phyloP scores from a whole-genome alignment of 1,140 invertebrate species.

The Halotydeus destructor region DNA sequence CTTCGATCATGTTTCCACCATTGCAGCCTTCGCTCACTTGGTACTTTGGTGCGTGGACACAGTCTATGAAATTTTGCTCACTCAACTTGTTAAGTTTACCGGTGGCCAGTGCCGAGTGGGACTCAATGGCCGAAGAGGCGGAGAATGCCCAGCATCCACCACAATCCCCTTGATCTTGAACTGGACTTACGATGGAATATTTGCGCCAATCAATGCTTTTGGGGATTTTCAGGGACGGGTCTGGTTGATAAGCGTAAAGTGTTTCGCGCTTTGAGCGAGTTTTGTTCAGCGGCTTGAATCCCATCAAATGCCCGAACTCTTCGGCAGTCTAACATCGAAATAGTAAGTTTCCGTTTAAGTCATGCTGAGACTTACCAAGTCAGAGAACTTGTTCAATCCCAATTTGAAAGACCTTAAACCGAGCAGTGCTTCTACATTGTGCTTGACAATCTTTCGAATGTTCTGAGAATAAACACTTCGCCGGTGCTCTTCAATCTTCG shows the following conservation, averaged over 20 bases:
- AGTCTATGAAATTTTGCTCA: constrained; percentile 93
- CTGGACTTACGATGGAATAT: constrained; percentile 35
- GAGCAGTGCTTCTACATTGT: background rate
- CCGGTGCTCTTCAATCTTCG: too few relatives aligned
- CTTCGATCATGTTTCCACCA: constrained; percentile 82
- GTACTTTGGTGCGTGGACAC: constrained; percentile 50
- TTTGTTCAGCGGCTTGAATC: too few relatives aligned
- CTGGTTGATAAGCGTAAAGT: too few relatives aligned
- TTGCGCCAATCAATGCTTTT: constrained; percentile 59
- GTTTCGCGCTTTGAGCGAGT: too few relatives aligned
- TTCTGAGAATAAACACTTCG: background rate
- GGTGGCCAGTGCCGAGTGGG: constrained; percentile 28
- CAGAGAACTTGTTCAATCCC: constrained; percentile 1
- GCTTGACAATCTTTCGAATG: background rate
- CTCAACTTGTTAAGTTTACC: constrained; percentile 69
- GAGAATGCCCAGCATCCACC: constrained; percentile 24
- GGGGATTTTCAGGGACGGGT: too few relatives aligned
- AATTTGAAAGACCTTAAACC: background rate
- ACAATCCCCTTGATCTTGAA: constrained; percentile 27
- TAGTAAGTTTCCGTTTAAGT: too few relatives aligned
- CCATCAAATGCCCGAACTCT: too few relatives aligned
- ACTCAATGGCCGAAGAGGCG: constrained; percentile 30
- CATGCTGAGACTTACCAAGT: background rate
- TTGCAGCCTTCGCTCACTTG: constrained; percentile 89
- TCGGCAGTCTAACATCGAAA: too few relatives aligned